A percentile compares a stretch with the other conserved stretches of the same genome.
Evolutionary conservation across 2,113 vertebrate genomes (phyloP).

Genomic region (Epinephelus cyanopodus): DNA sequence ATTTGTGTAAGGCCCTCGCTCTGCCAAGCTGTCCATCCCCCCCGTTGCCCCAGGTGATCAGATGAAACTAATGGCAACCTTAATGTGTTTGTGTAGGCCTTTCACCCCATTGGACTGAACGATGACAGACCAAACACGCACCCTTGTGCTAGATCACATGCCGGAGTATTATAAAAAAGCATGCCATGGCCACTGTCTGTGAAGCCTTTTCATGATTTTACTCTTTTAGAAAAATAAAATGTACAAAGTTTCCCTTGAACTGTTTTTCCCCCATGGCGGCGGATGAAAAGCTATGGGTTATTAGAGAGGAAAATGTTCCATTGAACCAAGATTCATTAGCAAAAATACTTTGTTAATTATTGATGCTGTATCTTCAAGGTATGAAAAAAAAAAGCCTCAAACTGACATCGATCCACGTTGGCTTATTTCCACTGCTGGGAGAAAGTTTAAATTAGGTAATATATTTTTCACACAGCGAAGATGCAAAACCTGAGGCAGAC

Average conservation of each 20-base stretch:
- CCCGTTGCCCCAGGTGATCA: constrained; percentile 73
- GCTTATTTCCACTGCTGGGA: constrained; percentile 56
- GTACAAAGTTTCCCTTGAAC: constrained; percentile 37
- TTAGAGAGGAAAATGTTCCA: constrained; percentile 57
- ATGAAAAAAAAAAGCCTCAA: constrained; percentile 45
- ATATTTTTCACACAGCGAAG: constrained; percentile 22
- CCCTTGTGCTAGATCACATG: constrained; percentile 35
- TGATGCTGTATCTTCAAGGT: constrained; percentile 60
- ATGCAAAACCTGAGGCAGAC: constrained; percentile 8
- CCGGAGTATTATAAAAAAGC: constrained; percentile 41
- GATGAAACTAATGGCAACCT: constrained; percentile 75
- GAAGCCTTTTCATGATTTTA: constrained; percentile 42
- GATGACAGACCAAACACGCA: constrained; percentile 49
- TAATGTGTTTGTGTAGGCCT: constrained; percentile 77
- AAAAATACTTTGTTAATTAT: constrained; percentile 68
- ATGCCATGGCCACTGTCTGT: constrained; percentile 17
- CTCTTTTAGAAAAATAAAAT: constrained; percentile 23
- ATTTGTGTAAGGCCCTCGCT: constrained; percentile 73
- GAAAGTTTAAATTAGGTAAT: constrained; percentile 43
- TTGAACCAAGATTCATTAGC: constrained; percentile 54
- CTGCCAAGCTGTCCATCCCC: constrained; percentile 70
- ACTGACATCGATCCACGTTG: constrained; percentile 53
- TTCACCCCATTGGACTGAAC: constrained; percentile 57
- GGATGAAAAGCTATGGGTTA: background rate
- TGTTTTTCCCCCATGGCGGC: constrained; percentile 16